Evolutionary conservation across 2,113 vertebrate genomes (phyloP).

Genomic region (Proteles cristata): DNA sequence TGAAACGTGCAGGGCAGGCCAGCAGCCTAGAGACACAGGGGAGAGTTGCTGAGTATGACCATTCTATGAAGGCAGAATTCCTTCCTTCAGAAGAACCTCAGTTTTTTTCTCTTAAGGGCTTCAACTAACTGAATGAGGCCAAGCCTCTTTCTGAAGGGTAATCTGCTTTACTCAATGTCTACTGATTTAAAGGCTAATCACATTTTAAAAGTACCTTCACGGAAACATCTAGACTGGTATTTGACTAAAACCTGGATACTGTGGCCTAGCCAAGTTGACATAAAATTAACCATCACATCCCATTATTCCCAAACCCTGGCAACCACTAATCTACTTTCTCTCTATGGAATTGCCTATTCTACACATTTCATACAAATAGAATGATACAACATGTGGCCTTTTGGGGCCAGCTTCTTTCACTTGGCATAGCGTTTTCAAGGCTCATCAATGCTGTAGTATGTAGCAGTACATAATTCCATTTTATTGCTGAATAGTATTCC

Average conservation of each 20-base stretch:
- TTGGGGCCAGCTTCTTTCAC: not conserved
- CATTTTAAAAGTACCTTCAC: constrained; percentile 7
- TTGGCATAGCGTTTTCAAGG: not conserved
- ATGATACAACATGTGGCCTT: not conserved
- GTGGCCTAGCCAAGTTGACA: not conserved
- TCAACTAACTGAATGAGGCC: not conserved
- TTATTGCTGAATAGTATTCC: constrained; percentile 1
- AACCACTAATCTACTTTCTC: constrained; percentile 4
- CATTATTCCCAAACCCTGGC: not conserved
- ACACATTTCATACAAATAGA: not conserved
- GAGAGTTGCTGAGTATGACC: not conserved
- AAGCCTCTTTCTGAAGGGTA: not conserved
- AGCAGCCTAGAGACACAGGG: not conserved
- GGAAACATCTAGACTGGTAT: constrained; percentile 7
- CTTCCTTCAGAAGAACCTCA: not conserved
- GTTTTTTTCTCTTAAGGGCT: constrained; percentile 17
- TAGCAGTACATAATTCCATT: constrained; percentile 30
- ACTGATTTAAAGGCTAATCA: constrained; percentile 31
- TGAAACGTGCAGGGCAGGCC: not conserved
- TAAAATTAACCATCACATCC: constrained; percentile 34
- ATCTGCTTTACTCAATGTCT: not conserved
- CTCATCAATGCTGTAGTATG: not conserved
- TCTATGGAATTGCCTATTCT: not conserved
- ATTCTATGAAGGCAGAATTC: not conserved
- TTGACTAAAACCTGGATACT: constrained; percentile 22